Base-by-base conservation (phyloP, 2,888 invertebrate species). In the Dryomyza anilis region DNA sequence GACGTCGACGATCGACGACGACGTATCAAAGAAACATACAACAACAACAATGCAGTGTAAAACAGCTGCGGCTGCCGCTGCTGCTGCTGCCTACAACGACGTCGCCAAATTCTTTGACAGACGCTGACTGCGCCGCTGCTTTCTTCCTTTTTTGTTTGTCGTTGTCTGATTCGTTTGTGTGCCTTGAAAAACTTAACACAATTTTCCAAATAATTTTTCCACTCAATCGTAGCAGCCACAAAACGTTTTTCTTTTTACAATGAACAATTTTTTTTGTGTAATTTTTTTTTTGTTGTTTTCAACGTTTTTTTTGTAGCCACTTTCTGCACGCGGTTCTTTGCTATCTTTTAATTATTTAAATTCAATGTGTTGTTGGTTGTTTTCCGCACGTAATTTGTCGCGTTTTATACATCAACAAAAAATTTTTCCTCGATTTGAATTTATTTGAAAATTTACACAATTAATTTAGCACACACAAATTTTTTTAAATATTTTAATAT, bases 311-410 rank as follows among this genome's bases (percentile, higher is more conserved):
- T n/a, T n/a, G 10, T 57, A 19, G 16, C 45, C 14, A 29, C 52
- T 61, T 14, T 43, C 53, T 23, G 52, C 61, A 61, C 53, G 61
- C 61, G 53, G 43, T 53, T 61, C 27, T 43, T 61, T 53, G 10
- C 21, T 53, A 10, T 36, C 23, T 3, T 39, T 39, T 39, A 8
- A 19, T 46, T 25, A n/a, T 45, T 30, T 52, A 43, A 59, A 19
- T 61, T 61, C 21, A 21, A 29, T 39, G 43, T 8, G 29, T 60
- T 43, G 39, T 39, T 39, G 39, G n/a, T 14, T 33, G 33, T n/a
- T n/a, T n/a, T n/a, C n/a, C n/a, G n/a, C n/a, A n/a, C n/a, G n/a
- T n/a, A 33, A 33, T 33, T 33, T 33, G 6, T 39, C n/a, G 12
- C n/a, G 39, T 6, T 39, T 39, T 39, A 12, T 14, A 61, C 43